phyloP scores from a whole-genome alignment of 1,140 invertebrate species.

The Oryzaephilus surinamensis region DNA sequence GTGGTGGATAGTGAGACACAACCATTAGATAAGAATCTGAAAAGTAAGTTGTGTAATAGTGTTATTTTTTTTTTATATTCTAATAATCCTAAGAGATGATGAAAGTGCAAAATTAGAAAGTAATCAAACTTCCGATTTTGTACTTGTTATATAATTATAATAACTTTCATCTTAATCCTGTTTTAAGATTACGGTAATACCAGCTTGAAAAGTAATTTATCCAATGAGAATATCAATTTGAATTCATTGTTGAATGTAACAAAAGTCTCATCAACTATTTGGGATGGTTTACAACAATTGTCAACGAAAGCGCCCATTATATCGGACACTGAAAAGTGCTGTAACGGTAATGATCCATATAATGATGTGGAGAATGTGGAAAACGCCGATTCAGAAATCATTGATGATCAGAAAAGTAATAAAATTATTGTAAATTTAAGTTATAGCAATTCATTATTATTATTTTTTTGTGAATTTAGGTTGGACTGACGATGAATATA shows the following conservation, averaged over 20 bases:
- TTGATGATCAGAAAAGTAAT: no score
- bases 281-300: constrained; percentile 17
- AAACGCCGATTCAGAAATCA: no score
- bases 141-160: background rate
- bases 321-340: no score
- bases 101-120: background rate
- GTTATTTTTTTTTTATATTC: background rate
- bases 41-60: constrained; percentile 9
- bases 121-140: background rate
- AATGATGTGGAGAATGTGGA: no score
- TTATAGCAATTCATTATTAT: no score
- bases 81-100: background rate
- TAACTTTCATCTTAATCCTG: background rate
- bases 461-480: constrained; percentile 39
- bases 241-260: constrained; percentile 18
- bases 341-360: no score
- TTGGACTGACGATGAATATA: constrained; percentile 85
- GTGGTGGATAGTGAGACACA: constrained; percentile 30
- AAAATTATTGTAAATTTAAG: no score
- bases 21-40: constrained; percentile 30
- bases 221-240: background rate
- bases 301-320: constrained; percentile 8
- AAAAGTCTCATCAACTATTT: constrained; percentile 18
- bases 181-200: background rate
- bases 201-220: background rate